Conservation (phyloP, 2,113 vertebrate genomes). For the Chamaea fasciata region DNA sequence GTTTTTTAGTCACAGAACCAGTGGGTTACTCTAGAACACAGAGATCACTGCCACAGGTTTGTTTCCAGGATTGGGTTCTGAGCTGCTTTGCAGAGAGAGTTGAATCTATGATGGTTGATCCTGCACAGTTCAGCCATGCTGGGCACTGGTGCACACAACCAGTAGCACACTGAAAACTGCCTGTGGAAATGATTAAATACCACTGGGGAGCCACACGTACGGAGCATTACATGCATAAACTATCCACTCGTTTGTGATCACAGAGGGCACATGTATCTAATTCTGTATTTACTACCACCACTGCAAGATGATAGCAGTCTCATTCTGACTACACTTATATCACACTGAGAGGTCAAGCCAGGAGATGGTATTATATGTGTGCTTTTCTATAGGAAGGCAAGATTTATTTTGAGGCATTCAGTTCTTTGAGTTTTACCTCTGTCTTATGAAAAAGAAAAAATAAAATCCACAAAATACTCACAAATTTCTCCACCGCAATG, state of each 20-base stretch:
- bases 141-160: background rate
- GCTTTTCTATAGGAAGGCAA: background rate
- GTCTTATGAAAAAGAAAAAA: background rate
- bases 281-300: background rate
- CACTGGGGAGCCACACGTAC: background rate
- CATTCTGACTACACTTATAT: background rate
- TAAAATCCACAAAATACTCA: background rate
- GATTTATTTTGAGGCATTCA: background rate
- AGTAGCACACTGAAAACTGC: background rate
- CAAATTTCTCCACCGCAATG: background rate
- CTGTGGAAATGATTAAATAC: background rate
- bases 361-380: background rate
- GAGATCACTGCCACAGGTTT: background rate
- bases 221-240: background rate
- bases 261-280: background rate
- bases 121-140: background rate
- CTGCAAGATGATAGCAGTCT: background rate
- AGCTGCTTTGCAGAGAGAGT: background rate
- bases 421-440: background rate
- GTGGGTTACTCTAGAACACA: accelerated
- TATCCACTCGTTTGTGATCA: background rate
- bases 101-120: background rate
- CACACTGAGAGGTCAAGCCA: background rate
- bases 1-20: background rate
- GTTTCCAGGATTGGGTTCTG: background rate